Base-by-base conservation (phyloP, 2,888 invertebrate species). In the Coleophora flavipennella region DNA sequence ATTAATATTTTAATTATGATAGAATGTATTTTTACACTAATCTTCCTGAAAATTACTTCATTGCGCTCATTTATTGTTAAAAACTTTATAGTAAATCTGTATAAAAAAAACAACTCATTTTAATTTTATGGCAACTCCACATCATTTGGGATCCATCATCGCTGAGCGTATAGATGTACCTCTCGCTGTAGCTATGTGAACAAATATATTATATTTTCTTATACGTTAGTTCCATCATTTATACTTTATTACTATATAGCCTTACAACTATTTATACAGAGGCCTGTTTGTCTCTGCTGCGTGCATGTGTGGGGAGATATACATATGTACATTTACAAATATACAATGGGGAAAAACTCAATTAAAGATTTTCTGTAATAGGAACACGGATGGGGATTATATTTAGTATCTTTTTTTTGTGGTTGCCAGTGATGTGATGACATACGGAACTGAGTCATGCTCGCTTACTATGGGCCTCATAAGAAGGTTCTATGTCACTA, bases 161-260 rank as follows among this genome's bases (percentile, higher is more conserved):
- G 54, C 59, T 68, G 69, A 68, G 6, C 20, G 20, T 20, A 74
- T 72, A 78, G 79, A 78, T 78, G 83, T 67, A 7, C 29, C 73
- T 64, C 62, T 64, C 59, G 59, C 57, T 67, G 69, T 77, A 76
- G 73, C 72, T 80, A 79, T 73, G 72, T 70, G 73, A 67, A 73
- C 72, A 78, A 76, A 81, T 80, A 79, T 81, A 81, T 81, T 77
- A 84, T 83, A 84, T 83, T 80, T 83, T 80, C 73, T 74, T 81
- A 80, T 83, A 83, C 79, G 78, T 77, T 71, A 74, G 74, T 80
- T 81, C 73, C 80, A 84, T 84, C 83, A 83, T 83, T 83, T 84
- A 81, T 84, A 80, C 81, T 84, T 84, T 81, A 83, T 81, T 78
- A 74, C 78, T 78, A 74, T 80, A 79, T 73, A 76, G 65, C 59